Conservation (phyloP, 37 sponge, comb jelly and placozoan genomes). For the Axinella damicornis region DNA sequence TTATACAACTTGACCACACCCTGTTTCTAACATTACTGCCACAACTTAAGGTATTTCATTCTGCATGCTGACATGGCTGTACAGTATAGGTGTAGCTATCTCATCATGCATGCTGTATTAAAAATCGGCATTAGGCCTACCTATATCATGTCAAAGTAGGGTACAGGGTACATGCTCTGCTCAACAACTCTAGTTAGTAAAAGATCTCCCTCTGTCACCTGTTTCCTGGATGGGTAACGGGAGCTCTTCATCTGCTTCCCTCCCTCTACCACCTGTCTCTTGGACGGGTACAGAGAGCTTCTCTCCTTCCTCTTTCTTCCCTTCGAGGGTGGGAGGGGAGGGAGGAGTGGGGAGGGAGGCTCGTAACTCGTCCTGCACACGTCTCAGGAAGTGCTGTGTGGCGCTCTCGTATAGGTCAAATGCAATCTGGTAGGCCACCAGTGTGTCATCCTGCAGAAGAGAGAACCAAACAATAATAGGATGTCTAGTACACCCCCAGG, state of each 20-base stretch:
- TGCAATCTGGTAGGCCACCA: conserved; percentile 95
- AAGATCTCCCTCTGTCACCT: background rate
- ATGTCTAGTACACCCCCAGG: too few relatives aligned
- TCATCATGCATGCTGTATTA: too few relatives aligned
- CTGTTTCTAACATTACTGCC: too few relatives aligned
- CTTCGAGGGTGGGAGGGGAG: conserved; percentile 35
- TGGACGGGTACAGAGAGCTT: conserved; percentile 16
- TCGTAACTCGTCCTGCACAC: conserved; percentile 66
- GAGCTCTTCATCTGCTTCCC: too few relatives aligned
- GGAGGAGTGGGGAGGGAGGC: conserved; percentile 55
- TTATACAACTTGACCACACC: too few relatives aligned
- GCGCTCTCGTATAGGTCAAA: conserved; percentile 98
- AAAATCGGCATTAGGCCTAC: too few relatives aligned
- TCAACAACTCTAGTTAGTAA: background rate
- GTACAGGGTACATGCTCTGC: background rate
- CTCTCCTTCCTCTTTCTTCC: conserved; percentile 16
- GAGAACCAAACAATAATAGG: too few relatives aligned
- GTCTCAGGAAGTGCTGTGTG: conserved; percentile 85
- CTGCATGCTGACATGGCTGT: too few relatives aligned
- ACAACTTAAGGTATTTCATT: too few relatives aligned
- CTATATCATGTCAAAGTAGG: too few relatives aligned
- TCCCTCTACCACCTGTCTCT: conserved; percentile 9
- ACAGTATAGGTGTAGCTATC: too few relatives aligned
- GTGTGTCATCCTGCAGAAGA: conserved; percentile 64
- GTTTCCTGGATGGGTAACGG: background rate